Base-by-base conservation (phyloP, 1,140 invertebrate genomes). In the Heliconius eleuchia region DNA sequence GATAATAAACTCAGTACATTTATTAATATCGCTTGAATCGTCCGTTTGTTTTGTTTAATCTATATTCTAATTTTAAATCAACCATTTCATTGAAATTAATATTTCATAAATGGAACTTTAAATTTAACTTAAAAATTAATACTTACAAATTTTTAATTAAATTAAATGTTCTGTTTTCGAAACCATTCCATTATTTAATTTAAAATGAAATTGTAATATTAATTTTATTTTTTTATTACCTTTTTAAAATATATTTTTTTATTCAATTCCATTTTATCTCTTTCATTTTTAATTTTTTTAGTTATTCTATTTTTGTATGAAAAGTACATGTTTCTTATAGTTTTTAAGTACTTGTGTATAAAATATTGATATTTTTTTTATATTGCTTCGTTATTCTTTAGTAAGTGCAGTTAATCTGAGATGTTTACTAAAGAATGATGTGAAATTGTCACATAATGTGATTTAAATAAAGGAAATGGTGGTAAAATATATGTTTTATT, bases 1-100 rank as follows among this genome's bases (percentile, higher is more conserved):
- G 84, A 87, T 87, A 46, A 46, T 46, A 85, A 82, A 74, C 50
- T 78, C 78, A 50, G 46, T 76, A 50, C 8, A 76, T 16, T 72
- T 23, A 74, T 66, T 27, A 66, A 27, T 66, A 16, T 66, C n/a
- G 60, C 23, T 30, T 57, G 55, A 57, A 57, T 57, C 55, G 42
- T 27, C 11, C 23, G 23, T 13, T 13, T 57, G 55, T n/a, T 66
- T 27, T 30, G 60, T 66, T 16, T 27, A 66, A 66, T 66, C 11
- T 27, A 66, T 30, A 27, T 9, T 27, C 13, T 11, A 23, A 30
- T 27, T 66, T 66, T 27, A 66, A 57, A 57, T 55, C 52, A 55
- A 23, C n/a, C 55, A 23, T 57, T 57, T 57, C n/a, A 52, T 52
- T 52, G 5, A 34, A 34, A 34, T 34, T 5, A 7, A 34, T 7